A percentile compares a stretch with the other conserved stretches of the same genome.
phyloP scores from a whole-genome alignment of 2,797 vertebrate genomes.

The Syndactyla subalaris region DNA sequence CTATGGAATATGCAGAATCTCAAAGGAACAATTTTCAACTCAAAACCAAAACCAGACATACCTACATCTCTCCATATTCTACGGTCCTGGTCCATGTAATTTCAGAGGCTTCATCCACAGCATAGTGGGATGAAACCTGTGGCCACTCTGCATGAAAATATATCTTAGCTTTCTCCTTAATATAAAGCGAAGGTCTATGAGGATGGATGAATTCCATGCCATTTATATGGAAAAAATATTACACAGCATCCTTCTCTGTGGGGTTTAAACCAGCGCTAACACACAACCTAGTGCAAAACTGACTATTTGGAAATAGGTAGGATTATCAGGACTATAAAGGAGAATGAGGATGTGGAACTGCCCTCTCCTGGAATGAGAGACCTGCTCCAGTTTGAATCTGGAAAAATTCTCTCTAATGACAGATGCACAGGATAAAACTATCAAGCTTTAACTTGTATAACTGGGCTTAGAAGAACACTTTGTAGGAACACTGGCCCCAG shows the following conservation, averaged over 20 bases:
- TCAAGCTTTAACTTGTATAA: conserved; percentile 37
- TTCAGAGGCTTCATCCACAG: background rate
- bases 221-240: background rate
- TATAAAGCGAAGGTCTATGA: background rate
- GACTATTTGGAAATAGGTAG: background rate
- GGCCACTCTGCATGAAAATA: background rate
- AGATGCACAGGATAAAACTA: conserved; percentile 10
- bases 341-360: background rate
- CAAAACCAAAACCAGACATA: background rate
- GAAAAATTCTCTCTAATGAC: conserved; percentile 18
- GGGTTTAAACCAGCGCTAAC: background rate
- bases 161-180: background rate
- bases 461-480: conserved; percentile 20
- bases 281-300: background rate
- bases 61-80: background rate
- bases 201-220: background rate
- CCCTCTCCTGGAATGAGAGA: background rate
- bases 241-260: background rate
- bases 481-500: background rate
- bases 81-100: background rate
- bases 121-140: background rate
- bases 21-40: background rate
- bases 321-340: background rate
- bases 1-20: background rate
- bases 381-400: background rate